A percentile compares a stretch with the other conserved stretches of the same genome.
Evolutionary conservation across 2,888 invertebrate genomes (phyloP).

Genomic region (Heliconius cydno): DNA sequence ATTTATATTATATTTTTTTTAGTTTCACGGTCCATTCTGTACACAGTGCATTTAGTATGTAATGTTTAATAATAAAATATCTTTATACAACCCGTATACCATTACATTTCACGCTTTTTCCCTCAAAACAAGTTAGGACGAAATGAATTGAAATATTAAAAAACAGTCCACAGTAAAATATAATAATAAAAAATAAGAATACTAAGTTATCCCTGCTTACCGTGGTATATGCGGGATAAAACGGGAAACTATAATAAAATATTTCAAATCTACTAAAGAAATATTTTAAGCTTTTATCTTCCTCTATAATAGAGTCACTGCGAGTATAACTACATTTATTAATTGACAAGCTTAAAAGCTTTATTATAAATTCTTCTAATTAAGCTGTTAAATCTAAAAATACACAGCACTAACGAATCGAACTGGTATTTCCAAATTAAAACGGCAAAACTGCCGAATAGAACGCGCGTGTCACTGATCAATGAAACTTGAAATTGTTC

Average conservation of each 20-base stretch:
- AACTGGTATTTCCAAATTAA: constrained; percentile 14
- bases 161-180: too few relatives aligned
- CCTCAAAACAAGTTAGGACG: too few relatives aligned
- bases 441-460: constrained; percentile 15
- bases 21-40: background rate
- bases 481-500: constrained; percentile 23
- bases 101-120: too few relatives aligned
- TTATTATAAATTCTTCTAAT: background rate
- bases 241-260: too few relatives aligned
- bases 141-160: too few relatives aligned
- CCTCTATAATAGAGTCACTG: background rate
- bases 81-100: too few relatives aligned
- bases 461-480: constrained; percentile 21
- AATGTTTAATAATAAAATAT: too few relatives aligned
- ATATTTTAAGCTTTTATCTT: background rate
- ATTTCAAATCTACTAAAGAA: background rate
- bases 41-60: background rate
- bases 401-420: background rate
- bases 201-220: too few relatives aligned
- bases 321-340: background rate
- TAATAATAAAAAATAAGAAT: too few relatives aligned
- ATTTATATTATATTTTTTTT: background rate
- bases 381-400: constrained; percentile 12
- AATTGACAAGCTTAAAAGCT: background rate
- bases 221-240: too few relatives aligned